A percentile compares a stretch with the other conserved stretches of the same genome.
Evolutionary conservation across 1,140 invertebrate species (phyloP).

Genomic region (Dinoponera quadriceps): DNA sequence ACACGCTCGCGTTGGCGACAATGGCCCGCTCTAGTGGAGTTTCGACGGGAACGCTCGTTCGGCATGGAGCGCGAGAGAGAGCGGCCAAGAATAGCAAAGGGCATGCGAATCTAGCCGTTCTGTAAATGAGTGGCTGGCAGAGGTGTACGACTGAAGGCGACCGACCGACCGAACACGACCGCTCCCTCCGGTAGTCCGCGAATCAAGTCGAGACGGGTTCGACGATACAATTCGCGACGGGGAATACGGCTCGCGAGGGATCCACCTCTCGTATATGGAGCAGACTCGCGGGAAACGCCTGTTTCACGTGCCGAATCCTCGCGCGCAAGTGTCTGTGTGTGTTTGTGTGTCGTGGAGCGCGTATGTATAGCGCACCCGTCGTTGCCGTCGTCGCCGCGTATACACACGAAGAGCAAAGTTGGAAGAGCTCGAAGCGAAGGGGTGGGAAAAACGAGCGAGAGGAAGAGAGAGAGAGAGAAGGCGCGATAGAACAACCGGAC

Average conservation of each 20-base stretch:
- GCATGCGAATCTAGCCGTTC: slow-evolving; percentile 79
- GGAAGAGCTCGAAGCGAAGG: neutral
- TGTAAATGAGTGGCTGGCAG: slow-evolving; percentile 64
- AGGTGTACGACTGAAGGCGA: slow-evolving; percentile 61
- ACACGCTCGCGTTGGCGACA: slow-evolving; percentile 36
- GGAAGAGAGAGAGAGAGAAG: slow-evolving; percentile 35
- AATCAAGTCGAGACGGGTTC: slow-evolving; percentile 48
- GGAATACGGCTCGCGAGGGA: slow-evolving; percentile 13
- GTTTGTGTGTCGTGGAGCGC: slow-evolving; percentile 17
- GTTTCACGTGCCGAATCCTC: slow-evolving; percentile 70
- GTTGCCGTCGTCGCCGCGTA: neutral
- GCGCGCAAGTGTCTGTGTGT: slow-evolving; percentile 59
- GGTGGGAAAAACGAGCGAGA: slow-evolving; percentile 39
- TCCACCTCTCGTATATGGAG: slow-evolving; percentile 73
- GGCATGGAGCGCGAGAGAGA: slow-evolving; percentile 49
- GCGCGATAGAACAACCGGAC: slow-evolving; percentile 2
- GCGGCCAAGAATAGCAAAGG: slow-evolving; percentile 80
- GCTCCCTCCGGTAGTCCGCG: slow-evolving; percentile 73
- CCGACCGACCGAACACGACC: slow-evolving; percentile 69
- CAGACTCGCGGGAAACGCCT: slow-evolving; percentile 61
- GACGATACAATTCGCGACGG: slow-evolving; percentile 47
- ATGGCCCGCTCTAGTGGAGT: slow-evolving; percentile 32
- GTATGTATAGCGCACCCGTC: slow-evolving; percentile 56
- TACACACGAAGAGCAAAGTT: slow-evolving; percentile 13
- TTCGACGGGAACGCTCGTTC: slow-evolving; percentile 56